Conservation (phyloP, 2,113 vertebrate genomes). For the Platysternon megacephalum region DNA sequence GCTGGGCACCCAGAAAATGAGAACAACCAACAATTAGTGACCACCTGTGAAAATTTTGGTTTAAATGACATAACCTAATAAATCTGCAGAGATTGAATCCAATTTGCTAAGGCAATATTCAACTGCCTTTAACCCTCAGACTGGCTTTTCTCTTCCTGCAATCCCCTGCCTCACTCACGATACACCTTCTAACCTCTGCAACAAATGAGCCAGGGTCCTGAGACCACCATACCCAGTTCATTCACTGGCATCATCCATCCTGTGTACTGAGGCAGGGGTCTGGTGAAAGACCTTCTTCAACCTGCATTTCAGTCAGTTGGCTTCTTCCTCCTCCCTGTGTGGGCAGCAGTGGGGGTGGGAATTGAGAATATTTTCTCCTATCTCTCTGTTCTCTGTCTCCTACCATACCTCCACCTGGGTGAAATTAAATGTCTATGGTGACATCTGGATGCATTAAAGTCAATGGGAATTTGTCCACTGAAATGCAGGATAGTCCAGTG, state of each 20-base stretch:
- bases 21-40: neutral
- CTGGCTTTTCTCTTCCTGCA: neutral
- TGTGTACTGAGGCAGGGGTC: neutral
- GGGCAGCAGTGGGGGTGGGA: neutral
- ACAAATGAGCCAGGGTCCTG: neutral
- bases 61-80: neutral
- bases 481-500: too few species aligned
- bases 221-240: neutral
- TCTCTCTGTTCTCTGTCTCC: neutral
- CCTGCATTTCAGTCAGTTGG: neutral
- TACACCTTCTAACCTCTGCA: neutral
- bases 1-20: fast-evolving
- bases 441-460: too few species aligned
- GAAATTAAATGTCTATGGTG: too few species aligned
- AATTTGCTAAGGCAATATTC: fast-evolving
- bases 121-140: neutral
- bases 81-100: neutral
- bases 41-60: neutral
- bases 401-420: too few species aligned
- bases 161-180: neutral
- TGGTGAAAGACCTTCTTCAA: neutral
- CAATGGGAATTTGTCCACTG: too few species aligned
- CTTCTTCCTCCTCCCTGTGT: neutral
- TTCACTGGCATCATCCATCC: neutral
- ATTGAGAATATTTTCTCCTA: neutral